Percentiles rank a stretch among this genome's conserved stretches.
phyloP scores from a whole-genome alignment of 1,140 invertebrate species.

The Aradophagus sp. region DNA sequence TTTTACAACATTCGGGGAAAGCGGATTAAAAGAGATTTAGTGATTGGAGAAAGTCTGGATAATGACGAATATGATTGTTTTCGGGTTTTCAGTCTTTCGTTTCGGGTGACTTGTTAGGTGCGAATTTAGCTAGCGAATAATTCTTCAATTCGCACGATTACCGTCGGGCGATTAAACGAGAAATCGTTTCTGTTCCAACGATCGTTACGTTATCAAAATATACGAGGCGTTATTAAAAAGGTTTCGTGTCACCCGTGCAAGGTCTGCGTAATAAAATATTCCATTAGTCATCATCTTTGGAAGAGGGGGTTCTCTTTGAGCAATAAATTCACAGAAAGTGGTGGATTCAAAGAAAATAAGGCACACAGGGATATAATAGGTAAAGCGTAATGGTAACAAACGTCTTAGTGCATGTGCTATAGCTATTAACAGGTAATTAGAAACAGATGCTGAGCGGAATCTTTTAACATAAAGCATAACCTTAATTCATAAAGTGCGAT shows the following conservation, averaged over 20 bases:
- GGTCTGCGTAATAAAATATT: constrained; percentile 37
- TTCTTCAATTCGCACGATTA: too few species aligned
- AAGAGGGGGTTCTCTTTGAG: constrained; percentile 42
- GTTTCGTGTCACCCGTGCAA: constrained; percentile 15
- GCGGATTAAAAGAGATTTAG: too few species aligned
- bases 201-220: too few species aligned
- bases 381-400: constrained; percentile 71
- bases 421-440: constrained; percentile 76
- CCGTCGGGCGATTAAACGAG: too few species aligned
- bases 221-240: too few species aligned
- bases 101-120: too few species aligned
- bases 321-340: constrained; percentile 49
- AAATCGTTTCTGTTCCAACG: too few species aligned
- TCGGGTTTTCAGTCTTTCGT: too few species aligned
- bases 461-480: constrained; percentile 76
- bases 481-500: constrained; percentile 76
- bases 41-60: too few species aligned
- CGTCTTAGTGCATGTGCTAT: constrained; percentile 68
- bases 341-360: constrained; percentile 53
- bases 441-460: constrained; percentile 75
- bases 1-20: too few species aligned
- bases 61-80: too few species aligned
- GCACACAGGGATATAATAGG: constrained; percentile 51
- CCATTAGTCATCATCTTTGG: constrained; percentile 29
- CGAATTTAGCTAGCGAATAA: too few species aligned